Evolutionary conservation across 2,888 invertebrate species (phyloP).

Genomic region (Drosophila prostipennis): DNA sequence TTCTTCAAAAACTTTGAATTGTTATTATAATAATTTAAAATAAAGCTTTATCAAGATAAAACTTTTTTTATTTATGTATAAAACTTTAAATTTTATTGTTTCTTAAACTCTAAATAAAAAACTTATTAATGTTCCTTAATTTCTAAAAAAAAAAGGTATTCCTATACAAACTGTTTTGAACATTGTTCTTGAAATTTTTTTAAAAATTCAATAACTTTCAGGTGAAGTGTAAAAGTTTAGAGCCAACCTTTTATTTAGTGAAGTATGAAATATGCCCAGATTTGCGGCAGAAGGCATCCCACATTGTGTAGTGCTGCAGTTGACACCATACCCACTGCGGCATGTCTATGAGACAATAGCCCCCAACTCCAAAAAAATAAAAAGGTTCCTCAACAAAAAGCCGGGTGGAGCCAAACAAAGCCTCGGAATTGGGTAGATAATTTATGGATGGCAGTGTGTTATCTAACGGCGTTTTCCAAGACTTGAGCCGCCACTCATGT

Average conservation of each 20-base stretch:
- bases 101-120: no score
- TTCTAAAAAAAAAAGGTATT: no score
- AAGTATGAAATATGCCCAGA: background rate
- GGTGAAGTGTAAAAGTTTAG: background rate
- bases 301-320: constrained; percentile 5
- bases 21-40: no score
- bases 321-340: constrained; percentile 31
- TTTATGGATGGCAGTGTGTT: constrained; percentile 63
- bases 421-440: constrained; percentile 49
- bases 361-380: constrained; percentile 19
- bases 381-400: constrained; percentile 1
- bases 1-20: no score
- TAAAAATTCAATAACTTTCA: background rate
- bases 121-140: no score
- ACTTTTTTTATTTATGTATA: no score
- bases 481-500: constrained; percentile 20
- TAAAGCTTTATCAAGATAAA: no score
- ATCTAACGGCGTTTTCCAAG: constrained; percentile 60
- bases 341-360: constrained; percentile 28
- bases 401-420: constrained; percentile 16
- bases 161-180: no score
- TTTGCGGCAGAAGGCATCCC: background rate
- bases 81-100: no score
- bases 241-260: background rate
- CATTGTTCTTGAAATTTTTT: no score